Conservation (phyloP, 2,113 vertebrate genomes). For the Leiothrix lutea region DNA sequence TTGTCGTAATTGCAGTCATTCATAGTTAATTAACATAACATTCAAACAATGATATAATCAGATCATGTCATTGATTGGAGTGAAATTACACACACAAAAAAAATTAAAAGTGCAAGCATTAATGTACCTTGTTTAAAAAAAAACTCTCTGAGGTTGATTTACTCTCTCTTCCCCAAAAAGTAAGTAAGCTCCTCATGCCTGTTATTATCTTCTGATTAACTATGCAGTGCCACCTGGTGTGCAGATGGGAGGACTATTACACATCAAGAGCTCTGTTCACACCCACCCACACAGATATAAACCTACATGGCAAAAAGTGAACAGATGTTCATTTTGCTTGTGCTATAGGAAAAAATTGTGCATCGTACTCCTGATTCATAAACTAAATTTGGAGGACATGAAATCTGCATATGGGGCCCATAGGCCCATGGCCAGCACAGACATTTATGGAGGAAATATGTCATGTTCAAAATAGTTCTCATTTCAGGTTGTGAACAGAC, state of each 20-base stretch:
- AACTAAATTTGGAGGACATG: conserved; percentile 69
- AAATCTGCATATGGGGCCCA: conserved; percentile 46
- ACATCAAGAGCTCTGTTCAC: conserved; percentile 72
- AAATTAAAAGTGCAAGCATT: conserved; percentile 10
- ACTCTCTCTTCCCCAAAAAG: conserved; percentile 57
- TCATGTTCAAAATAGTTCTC: conserved; percentile 13
- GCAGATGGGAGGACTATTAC: conserved; percentile 73
- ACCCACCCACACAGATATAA: conserved; percentile 66
- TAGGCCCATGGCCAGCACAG: conserved; percentile 47
- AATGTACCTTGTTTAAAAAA: background rate
- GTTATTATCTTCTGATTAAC: conserved; percentile 72
- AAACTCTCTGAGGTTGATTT: conserved; percentile 46
- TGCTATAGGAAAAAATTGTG: conserved; percentile 60
- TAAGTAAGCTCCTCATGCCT: conserved; percentile 63
- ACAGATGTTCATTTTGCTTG: conserved; percentile 78
- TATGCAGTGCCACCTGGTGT: conserved; percentile 74
- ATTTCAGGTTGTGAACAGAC: background rate
- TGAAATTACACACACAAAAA: conserved; percentile 26
- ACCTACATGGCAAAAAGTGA: conserved; percentile 70
- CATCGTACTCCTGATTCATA: conserved; percentile 67
- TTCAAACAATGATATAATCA: conserved; percentile 57
- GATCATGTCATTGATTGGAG: conserved; percentile 56
- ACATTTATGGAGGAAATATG: conserved; percentile 25
- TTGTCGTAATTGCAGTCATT: conserved; percentile 60
- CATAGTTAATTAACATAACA: conserved; percentile 56